A percentile compares a stretch with the other conserved stretches of the same genome.
Conservation (phyloP, 2,888 invertebrate species). For the Pherbina coryleti region DNA sequence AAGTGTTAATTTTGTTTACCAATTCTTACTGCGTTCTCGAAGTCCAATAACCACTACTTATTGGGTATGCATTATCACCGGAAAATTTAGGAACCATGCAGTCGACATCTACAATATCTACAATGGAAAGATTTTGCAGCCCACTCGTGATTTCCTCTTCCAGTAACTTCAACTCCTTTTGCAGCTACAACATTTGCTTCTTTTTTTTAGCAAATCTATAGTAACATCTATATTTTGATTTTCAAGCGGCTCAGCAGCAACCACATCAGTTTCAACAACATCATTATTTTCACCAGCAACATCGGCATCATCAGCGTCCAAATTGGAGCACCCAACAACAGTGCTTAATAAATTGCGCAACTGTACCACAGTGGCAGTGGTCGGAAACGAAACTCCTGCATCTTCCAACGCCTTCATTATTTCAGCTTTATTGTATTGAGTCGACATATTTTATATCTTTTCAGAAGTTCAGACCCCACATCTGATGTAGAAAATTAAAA, state of each 20-base stretch:
- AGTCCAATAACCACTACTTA: constrained; percentile 21
- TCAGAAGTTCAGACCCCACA: not conserved
- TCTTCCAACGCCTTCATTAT: not conserved
- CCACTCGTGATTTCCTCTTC: not conserved
- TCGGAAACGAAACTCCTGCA: not conserved
- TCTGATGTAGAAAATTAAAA: constrained; percentile 1
- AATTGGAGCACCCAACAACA: not conserved
- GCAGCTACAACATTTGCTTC: not conserved
- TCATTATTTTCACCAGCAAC: not conserved
- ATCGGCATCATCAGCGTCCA: not conserved
- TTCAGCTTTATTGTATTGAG: not conserved
- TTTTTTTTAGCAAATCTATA: constrained; percentile 3
- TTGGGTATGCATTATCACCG: constrained; percentile 10
- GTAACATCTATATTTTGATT: not conserved
- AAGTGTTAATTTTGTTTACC: not conserved
- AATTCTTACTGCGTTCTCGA: constrained; percentile 24
- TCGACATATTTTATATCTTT: not conserved
- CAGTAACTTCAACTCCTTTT: not conserved
- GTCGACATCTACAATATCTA: constrained; percentile 24
- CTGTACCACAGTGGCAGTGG: not conserved
- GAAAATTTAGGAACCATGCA: no score
- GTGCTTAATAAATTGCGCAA: constrained; percentile 1
- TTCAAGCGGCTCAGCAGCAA: not conserved
- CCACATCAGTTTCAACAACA: not conserved
- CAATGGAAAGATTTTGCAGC: constrained; percentile 13